Evolutionary conservation across 2,888 invertebrate species (phyloP), one percentile per base, ranked within the genome.

Genomic region (Aquatica leii): DNA sequence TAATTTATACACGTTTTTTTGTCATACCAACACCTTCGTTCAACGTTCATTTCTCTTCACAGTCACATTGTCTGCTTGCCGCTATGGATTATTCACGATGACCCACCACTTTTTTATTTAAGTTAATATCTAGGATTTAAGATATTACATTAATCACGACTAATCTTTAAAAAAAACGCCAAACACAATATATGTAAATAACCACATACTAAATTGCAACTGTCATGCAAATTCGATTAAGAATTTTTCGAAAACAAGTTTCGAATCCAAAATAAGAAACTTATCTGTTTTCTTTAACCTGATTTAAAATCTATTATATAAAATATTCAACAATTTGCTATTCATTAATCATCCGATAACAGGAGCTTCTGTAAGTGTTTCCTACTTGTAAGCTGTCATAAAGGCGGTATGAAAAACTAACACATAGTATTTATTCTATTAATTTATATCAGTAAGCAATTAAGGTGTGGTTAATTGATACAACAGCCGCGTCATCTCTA

Each of bases 311-410:
- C 31, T 31, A 6, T 4, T 24, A 6, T 37, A 37, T 37, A 5
- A 6, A 37, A 37, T 37, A 12, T 37, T 37, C 37, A n/a, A 40
- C 54, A 60, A 49, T 53, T 54, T 49, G 48, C 60, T 24, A 50
- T 60, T 18, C 60, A 60, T 60, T 55, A 60, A 60, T 60, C 60
- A 60, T 60, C 54, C 48, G 21, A 37, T 35, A 53, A 59, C 52
- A 35, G 48, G 53, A 60, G 60, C 59, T 59, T 55, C 60, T 31
- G 54, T 60, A 54, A 60, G 53, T 60, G 54, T 49, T 54, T 60
- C 60, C 54, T 60, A 40, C 54, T 53, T 53, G 53, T 54, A 60
- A 60, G 54, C 60, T 60, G 60, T 60, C 60, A 54, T 41, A 53
- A 48, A 37, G 59, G 46, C 53, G 52, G 37, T 43, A 59, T 48